Evolutionary conservation across 2,797 vertebrate genomes (phyloP), one percentile per base, ranked within the genome.

Genomic region (Spatula versicolor): DNA sequence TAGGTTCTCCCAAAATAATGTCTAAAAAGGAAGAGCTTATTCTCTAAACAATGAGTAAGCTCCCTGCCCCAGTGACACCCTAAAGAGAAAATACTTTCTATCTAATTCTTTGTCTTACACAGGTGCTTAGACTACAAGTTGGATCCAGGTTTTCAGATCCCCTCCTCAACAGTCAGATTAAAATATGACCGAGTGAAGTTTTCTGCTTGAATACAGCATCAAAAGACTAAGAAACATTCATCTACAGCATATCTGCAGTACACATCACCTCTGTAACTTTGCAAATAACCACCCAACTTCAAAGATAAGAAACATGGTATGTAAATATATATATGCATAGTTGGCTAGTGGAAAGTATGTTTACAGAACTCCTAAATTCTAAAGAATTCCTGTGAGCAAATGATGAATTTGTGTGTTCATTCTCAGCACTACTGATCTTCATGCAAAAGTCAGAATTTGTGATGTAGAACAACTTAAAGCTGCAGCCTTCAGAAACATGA

Each of bases 1-100:
- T 20, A 45, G 26, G 66, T 56, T 95, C 91, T 97, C 73, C 43
- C 75, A 84, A 84, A 48, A 96, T 37, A 41, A 94, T 69, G 48
- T 46, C 79, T 9, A 63, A 73, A 72, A 54, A 96, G 87, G 80
- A 96, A 95, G 64, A 89, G 31, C 68, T 41, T 22, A 94, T 69
- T 66, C 37, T 67, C 31, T 91, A 64, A 86, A 89, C 75, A 95
- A 84, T 76, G 54, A 59, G 39, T n/a, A 93, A 90, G 45, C 74
- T 90, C 86, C 88, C 69, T 43, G 93, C 18, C 41, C 58, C 46
- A 72, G 13, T 54, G 69, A 76, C 50, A 83, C 45, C 31, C 33
- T 80, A 33, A 48, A 41, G 25, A 83, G 55, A 73, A 76, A 83
- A 72, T 45, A 77, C 2, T 9, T 55, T 56, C 68, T 43, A 68